phyloP scores from a whole-genome alignment of 2,888 invertebrate genomes.

The Amphipoea oculea region DNA sequence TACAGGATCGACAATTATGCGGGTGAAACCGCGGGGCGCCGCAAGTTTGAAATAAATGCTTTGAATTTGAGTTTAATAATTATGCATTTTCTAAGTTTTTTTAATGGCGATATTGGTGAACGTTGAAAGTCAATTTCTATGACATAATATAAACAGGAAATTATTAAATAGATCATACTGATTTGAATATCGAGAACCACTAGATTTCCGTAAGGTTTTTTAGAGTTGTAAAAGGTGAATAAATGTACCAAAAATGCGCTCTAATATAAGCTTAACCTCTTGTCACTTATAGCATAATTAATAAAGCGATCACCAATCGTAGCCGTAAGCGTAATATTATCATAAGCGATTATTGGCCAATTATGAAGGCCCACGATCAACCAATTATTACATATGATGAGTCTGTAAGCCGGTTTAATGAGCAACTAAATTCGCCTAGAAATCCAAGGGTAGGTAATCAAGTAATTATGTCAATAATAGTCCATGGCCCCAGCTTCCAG shows the following conservation, averaged over 20 bases:
- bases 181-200: not conserved
- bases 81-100: not conserved
- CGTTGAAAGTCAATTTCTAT: not conserved
- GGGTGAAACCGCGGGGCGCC: too few species aligned
- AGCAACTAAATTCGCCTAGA: not conserved
- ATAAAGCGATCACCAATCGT: not conserved
- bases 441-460: slow-evolving; percentile 7
- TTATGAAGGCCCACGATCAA: not conserved
- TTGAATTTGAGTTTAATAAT: not conserved
- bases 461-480: slow-evolving; percentile 25
- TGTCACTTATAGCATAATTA: not conserved
- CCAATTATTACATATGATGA: slow-evolving; percentile 20
- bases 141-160: not conserved
- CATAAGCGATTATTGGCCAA: slow-evolving; percentile 6
- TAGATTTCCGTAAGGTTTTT: rapidly evolving
- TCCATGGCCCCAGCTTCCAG: not conserved
- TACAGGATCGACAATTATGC: too few species aligned
- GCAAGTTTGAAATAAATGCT: not conserved
- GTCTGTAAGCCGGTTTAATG: slow-evolving; percentile 5
- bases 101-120: not conserved
- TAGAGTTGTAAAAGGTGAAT: not conserved
- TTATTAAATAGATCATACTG: not conserved
- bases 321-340: not conserved
- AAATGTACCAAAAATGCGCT: too few species aligned
- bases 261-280: too few species aligned